Percentiles rank a stretch among this genome's conserved stretches.
These are phyloP conservation scores for Coelopa frigida DNA, from an alignment of 1,140 invertebrate species.

Conservation along the genomic window DNA sequence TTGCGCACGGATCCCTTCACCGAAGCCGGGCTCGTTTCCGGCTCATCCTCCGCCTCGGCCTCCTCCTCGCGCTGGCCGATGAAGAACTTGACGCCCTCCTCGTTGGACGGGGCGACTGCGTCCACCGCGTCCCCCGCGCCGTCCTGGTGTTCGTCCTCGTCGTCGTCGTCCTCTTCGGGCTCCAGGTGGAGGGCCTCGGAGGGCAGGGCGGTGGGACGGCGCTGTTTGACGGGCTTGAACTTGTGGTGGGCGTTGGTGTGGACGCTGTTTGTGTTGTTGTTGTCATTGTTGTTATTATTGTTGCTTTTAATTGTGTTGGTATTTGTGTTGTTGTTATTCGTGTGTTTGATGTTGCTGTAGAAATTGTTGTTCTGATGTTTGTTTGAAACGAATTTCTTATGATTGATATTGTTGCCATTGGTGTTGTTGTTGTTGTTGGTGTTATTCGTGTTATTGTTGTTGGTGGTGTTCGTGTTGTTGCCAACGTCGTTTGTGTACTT, in stretches of 20 bases:
- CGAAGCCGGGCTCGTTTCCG: background rate
- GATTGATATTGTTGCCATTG: conserved; percentile 5
- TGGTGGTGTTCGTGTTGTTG: conserved; percentile 8
- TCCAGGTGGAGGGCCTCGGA: conserved; percentile 27
- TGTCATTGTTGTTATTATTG: background rate
- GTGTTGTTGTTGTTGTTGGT: background rate
- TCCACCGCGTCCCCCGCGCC: conserved; percentile 1
- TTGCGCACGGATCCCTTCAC: background rate
- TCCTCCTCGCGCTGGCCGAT: conserved; percentile 29
- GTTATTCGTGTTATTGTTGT: background rate
- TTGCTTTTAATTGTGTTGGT: background rate
- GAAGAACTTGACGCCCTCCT: conserved; percentile 29
- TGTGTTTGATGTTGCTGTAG: conserved; percentile 3
- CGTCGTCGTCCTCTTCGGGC: conserved; percentile 8
- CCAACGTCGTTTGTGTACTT: conserved; percentile 16
- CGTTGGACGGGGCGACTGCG: background rate
- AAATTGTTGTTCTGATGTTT: conserved; percentile 10
- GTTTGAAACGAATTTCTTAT: conserved; percentile 11
- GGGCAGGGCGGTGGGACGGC: conserved; percentile 35
- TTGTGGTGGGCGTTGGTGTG: conserved; percentile 14
- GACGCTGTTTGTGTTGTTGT: background rate
- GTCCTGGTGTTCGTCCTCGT: background rate
- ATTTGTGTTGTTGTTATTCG: conserved; percentile 1
- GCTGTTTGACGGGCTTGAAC: conserved; percentile 40
- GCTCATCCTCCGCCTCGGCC: conserved; percentile 21